Conservation (phyloP, 2,113 vertebrate genomes). For the Microcebus griseorufus region DNA sequence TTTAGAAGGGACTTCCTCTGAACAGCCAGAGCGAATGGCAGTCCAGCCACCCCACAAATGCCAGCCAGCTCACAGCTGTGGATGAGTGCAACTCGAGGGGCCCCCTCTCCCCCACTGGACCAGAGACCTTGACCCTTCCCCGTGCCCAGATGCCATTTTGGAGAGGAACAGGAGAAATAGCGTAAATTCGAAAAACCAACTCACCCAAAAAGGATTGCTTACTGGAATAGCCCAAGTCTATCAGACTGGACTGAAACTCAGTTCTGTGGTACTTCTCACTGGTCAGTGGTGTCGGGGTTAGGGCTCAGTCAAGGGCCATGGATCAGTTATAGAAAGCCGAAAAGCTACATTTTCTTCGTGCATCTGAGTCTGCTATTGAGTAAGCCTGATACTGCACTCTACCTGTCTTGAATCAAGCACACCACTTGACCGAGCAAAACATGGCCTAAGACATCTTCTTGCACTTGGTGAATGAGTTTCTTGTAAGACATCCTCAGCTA, state of each 20-base stretch:
- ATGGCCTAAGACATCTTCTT: not conserved
- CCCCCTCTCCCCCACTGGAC: not conserved
- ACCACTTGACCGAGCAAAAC: not conserved
- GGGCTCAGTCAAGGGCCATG: not conserved
- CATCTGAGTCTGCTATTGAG: not conserved
- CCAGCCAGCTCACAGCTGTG: not conserved
- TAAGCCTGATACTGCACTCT: not conserved
- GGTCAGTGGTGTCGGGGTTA: slow-evolving; percentile 30
- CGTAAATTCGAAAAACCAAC: slow-evolving; percentile 46
- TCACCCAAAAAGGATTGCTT: slow-evolving; percentile 22
- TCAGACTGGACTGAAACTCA: not conserved
- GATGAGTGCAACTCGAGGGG: not conserved
- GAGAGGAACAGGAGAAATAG: slow-evolving; percentile 12
- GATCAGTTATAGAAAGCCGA: slow-evolving; percentile 8
- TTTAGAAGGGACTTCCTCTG: not conserved
- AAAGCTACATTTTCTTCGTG: not conserved
- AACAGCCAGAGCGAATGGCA: not conserved
- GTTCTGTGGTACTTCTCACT: not conserved
- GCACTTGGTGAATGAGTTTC: not conserved
- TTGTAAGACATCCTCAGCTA: not conserved
- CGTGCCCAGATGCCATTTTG: not conserved
- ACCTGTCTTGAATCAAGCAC: not conserved
- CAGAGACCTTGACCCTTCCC: not conserved
- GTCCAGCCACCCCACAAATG: not conserved
- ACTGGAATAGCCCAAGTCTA: slow-evolving; percentile 26